Base-by-base conservation (phyloP, 2,797 vertebrate genomes). In the Leuciscus waleckii region DNA sequence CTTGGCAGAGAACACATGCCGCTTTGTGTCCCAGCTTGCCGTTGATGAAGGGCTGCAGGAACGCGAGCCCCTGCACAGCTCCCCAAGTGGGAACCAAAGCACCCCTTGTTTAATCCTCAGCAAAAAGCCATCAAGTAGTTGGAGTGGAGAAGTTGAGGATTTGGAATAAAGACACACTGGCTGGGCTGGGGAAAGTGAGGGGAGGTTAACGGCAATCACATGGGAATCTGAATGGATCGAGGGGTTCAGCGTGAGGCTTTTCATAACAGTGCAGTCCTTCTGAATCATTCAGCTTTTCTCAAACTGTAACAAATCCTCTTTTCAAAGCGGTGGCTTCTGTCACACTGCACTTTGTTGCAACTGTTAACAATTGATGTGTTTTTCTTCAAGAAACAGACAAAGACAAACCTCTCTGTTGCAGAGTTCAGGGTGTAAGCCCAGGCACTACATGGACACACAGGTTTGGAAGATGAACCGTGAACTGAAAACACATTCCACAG, bases 401-500 rank as follows among this genome's bases (percentile, higher is more conserved):
- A 32, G 80, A 83, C 39, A 14, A 54, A 54, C 32, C 7, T 29
- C 21, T 19, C 23, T n/a, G 41, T 51, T 71, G 56, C 69, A 43
- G n/a, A 78, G 49, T 35, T 32, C 1, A 79, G 32, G 49, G 70
- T 82, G 67, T 75, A 79, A 85, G 43, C 19, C 41, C 65, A 58
- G 54, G 70, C 80, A 88, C 37, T 32, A 76, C 71, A 37, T 11
- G 54, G 32, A 76, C 85, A 49, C 7, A 61, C 65, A 35, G 65
- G 56, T 80, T 71, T 86, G 56, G 46, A 23, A 87, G 84, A 89
- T 80, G 79, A 86, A 89, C 82, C 17, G 19, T 87, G 88, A 83
- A 78, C 89, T 51, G 61, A 83, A 86, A 84, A 85, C 86, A 87
- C 87, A 89, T 90, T 90, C 87, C 86, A 63, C 73, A 81, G 68